Evolutionary conservation across 2,888 invertebrate species (phyloP), one percentile per base, ranked within the genome.

Genomic region (Tetanocera ferruginea): DNA sequence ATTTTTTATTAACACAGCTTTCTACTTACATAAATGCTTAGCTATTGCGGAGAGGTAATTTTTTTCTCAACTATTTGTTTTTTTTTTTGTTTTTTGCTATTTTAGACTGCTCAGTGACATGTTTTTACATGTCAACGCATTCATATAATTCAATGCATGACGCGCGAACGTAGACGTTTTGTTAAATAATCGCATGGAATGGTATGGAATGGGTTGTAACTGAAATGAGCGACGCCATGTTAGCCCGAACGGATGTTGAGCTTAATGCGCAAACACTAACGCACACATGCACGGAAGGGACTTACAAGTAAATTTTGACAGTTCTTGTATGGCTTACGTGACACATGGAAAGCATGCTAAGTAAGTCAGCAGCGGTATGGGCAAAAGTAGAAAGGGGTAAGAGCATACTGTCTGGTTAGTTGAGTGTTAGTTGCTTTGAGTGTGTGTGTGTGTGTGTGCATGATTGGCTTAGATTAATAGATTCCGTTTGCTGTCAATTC

Each of bases 291-390:
- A 64, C 51, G 19, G n/a, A 37, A 31, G 23, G 17, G 34, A 6
- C 69, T 67, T 23, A 51, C 25, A 25, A 69, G 69, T 69, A 49
- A 23, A 69, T 60, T 69, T 51, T 69, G 69, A 69, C 69, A 69
- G 69, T 51, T 69, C 51, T 23, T 66, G 34, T n/a, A 34, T 69
- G 69, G 49, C 5, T 51, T 51, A 51, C 51, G 43, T 28, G 67
- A 43, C 67, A 37, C 67, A 19, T 5, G 67, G 43, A 67, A 49
- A 23, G 34, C 19, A 11, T 11, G 28, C 28, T 5, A 14, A 60
- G 28, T 28, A 11, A 60, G 67, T 5, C 11, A 67, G 49, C 11
- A 49, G 43, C 25, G 19, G 9, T 37, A 5, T 37, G 11, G 67
- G 5, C 19, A 6, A 2, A 37, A 23, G 11, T 3, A n/a, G 43